These are phyloP conservation scores for Dipodomys ordii DNA, from an alignment of 2,113 vertebrate genomes.

Conservation along the genomic window DNA sequence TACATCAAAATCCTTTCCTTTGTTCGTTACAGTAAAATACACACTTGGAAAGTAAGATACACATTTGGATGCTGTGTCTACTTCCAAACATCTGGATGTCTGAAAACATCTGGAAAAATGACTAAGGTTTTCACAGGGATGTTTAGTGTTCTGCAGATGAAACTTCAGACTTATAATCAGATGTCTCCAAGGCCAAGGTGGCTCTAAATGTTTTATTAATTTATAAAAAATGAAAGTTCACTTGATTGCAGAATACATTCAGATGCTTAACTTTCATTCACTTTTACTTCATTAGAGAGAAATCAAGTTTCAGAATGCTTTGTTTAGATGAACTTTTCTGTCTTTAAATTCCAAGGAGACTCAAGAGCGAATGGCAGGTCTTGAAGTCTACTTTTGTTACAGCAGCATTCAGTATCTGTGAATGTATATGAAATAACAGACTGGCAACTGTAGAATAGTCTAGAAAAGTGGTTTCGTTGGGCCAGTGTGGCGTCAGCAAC, in stretches of 20 bases:
- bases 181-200: neutral
- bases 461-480: neutral
- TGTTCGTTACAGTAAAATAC: constrained; percentile 1
- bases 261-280: neutral
- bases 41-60: neutral
- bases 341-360: neutral
- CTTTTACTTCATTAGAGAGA: neutral
- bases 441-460: neutral
- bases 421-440: neutral
- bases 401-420: neutral
- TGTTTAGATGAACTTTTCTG: neutral
- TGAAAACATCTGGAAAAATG: constrained; percentile 75
- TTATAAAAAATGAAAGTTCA: neutral
- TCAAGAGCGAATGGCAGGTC: neutral
- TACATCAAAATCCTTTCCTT: constrained; percentile 2
- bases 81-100: constrained; percentile 72
- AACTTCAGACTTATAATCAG: neutral
- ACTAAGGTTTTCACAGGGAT: constrained; percentile 47
- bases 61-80: constrained; percentile 40
- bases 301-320: constrained; percentile 1
- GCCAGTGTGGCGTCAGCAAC: neutral
- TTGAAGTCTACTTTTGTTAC: neutral
- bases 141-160: constrained; percentile 44
- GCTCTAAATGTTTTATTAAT: neutral
- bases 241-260: neutral